Conservation (phyloP, 2,797 vertebrate species). For the Champsocephalus esox region DNA sequence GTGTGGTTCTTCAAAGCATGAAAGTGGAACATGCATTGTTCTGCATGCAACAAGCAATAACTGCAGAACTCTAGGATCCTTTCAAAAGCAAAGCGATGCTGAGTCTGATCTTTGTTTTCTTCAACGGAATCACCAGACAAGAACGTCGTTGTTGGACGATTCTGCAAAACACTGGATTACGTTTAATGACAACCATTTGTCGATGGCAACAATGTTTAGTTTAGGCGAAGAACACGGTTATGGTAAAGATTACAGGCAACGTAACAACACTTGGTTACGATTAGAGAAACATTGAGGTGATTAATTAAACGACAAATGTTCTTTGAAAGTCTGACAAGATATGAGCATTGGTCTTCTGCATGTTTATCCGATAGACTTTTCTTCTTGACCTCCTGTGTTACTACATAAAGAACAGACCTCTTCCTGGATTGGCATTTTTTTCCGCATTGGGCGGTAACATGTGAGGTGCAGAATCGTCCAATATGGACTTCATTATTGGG, state of each 20-base stretch:
- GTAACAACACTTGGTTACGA: not conserved
- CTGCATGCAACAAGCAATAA: constrained; percentile 25
- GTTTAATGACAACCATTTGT: not conserved
- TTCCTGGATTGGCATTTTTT: not conserved
- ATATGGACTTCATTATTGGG: not conserved
- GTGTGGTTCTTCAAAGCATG: constrained; percentile 30
- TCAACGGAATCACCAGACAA: not conserved
- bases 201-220: not conserved
- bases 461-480: constrained; percentile 8
- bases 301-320: not conserved
- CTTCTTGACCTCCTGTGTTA: not conserved
- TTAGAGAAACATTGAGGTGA: not conserved
- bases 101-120: constrained; percentile 12
- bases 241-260: not conserved
- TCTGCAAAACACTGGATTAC: not conserved
- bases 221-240: not conserved
- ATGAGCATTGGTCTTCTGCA: not conserved
- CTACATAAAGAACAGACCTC: not conserved
- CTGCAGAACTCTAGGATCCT: constrained; percentile 8
- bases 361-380: not conserved
- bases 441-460: not conserved
- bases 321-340: not conserved
- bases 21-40: constrained; percentile 4
- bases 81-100: not conserved
- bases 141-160: not conserved